These are phyloP conservation scores for Cotesia congregata DNA, from an alignment of 2,888 invertebrate genomes.

Conservation along the genomic window DNA sequence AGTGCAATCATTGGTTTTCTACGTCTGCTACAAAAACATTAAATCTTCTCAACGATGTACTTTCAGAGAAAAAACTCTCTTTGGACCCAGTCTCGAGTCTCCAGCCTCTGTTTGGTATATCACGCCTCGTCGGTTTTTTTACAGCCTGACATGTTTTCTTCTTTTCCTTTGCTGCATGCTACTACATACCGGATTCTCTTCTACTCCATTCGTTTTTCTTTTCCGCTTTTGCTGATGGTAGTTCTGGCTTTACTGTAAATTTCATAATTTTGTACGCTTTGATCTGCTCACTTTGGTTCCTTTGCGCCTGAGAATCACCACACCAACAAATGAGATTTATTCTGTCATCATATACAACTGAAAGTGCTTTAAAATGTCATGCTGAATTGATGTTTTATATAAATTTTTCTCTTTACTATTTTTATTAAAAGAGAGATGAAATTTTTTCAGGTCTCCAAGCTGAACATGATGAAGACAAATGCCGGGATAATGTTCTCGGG, in stretches of 20 bases:
- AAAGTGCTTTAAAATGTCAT: not conserved
- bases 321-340: not conserved
- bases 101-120: not conserved
- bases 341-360: not conserved
- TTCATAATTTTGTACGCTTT: not conserved
- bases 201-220: not conserved
- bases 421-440: not conserved
- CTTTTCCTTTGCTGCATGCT: not conserved
- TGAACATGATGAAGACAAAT: too few relatives aligned
- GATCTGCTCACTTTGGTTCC: not conserved
- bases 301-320: not conserved
- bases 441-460: not conserved
- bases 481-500: too few relatives aligned
- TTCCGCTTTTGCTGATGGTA: not conserved
- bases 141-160: not conserved
- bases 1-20: not conserved
- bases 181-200: not conserved
- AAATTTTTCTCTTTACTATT: not conserved
- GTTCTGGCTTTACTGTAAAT: not conserved
- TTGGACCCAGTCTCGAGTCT: not conserved
- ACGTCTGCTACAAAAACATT: not conserved
- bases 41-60: not conserved
- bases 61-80: not conserved
- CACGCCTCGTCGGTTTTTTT: not conserved
- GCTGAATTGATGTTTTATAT: not conserved